Percentiles rank a stretch among this genome's conserved stretches.
Conservation (phyloP, 2,113 vertebrate species). For the Pollachius pollachius region DNA sequence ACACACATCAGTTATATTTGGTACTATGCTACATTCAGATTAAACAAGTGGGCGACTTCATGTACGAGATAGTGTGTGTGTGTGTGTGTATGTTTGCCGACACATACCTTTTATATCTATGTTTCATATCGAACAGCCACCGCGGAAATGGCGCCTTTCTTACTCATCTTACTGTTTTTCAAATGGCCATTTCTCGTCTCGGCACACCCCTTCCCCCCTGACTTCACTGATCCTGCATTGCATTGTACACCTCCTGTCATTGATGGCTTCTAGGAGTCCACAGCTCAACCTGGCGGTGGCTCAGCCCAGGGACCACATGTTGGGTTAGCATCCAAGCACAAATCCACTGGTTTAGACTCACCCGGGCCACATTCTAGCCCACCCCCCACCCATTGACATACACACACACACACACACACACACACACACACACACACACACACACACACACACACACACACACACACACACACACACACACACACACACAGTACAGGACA, state of each 20-base stretch:
- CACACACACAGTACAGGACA: background rate
- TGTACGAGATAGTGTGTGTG: too few relatives aligned
- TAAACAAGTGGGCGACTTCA: too few relatives aligned
- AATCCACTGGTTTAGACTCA: slow-evolving; percentile 4
- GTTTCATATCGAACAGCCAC: too few relatives aligned
- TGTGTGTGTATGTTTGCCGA: too few relatives aligned
- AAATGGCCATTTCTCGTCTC: slow-evolving; percentile 63
- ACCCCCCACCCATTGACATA: background rate
- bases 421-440: slow-evolving; percentile 4
- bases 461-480: slow-evolving; percentile 5
- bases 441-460: slow-evolving; percentile 14
- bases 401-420: slow-evolving; percentile 1
- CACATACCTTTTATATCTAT: too few relatives aligned
- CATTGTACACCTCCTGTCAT: slow-evolving; percentile 55
- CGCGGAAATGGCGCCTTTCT: too few relatives aligned
- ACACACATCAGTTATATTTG: too few relatives aligned
- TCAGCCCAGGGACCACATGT: slow-evolving; percentile 61
- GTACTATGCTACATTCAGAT: too few relatives aligned
- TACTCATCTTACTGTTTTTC: slow-evolving; percentile 21
- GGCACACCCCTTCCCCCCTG: slow-evolving; percentile 72
- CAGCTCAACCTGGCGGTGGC: slow-evolving; percentile 70
- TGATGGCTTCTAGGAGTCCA: slow-evolving; percentile 66
- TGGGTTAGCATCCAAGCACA: background rate
- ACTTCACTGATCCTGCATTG: slow-evolving; percentile 60
- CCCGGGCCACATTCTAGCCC: slow-evolving; percentile 5